Conservation (phyloP, 2,797 vertebrate species). For the Parotocinclus haroldoi region DNA sequence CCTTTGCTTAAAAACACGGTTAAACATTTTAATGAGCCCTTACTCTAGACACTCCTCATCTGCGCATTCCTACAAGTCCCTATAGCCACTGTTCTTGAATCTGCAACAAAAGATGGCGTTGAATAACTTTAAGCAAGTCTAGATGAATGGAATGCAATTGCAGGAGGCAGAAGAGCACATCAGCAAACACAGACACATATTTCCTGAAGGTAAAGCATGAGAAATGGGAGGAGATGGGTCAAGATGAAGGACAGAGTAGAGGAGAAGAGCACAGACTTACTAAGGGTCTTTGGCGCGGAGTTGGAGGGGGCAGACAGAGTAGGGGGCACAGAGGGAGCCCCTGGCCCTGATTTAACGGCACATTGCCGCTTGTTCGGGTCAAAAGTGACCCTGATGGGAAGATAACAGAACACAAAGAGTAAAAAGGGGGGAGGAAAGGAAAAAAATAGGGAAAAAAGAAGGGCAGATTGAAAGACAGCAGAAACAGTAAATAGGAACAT, state of each 20-base stretch:
- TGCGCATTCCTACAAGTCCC: conserved; percentile 66
- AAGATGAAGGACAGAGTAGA: conserved; percentile 34
- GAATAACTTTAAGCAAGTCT: conserved; percentile 49
- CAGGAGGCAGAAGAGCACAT: conserved; percentile 43
- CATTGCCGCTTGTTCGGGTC: conserved; percentile 79
- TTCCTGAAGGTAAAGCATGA: conserved; percentile 5
- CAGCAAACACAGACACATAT: conserved; percentile 16
- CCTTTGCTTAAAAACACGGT: neutral
- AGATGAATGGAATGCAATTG: conserved; percentile 36
- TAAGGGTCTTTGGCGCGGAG: conserved; percentile 79
- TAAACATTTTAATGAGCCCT: conserved; percentile 53
- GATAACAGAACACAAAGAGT: conserved; percentile 59
- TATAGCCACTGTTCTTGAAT: conserved; percentile 69
- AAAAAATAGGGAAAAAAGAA: conserved; percentile 51
- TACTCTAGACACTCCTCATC: conserved; percentile 71
- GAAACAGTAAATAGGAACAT: conserved; percentile 15
- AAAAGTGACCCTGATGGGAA: conserved; percentile 76
- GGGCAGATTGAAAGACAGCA: conserved; percentile 29
- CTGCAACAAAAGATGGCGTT: conserved; percentile 58
- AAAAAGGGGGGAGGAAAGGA: conserved; percentile 47
- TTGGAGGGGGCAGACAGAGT: conserved; percentile 68
- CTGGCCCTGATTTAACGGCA: conserved; percentile 73
- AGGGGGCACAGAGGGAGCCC: conserved; percentile 66
- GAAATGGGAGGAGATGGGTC: conserved; percentile 1
- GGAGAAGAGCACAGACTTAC: conserved; percentile 75